Base-by-base conservation (phyloP, 1,140 invertebrate genomes). In the Delia radicum region DNA sequence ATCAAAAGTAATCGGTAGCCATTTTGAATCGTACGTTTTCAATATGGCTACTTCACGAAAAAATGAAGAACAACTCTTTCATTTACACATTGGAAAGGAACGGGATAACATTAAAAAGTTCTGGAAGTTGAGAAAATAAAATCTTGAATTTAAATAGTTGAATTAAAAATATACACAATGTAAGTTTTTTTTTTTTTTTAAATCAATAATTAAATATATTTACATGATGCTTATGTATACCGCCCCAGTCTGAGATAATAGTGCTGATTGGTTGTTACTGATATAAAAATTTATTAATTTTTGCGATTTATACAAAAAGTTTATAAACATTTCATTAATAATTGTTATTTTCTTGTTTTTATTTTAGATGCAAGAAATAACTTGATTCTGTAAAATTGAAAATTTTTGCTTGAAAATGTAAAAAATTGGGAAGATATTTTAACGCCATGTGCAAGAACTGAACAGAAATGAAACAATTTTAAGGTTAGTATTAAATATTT, bases 211-310 rank as follows among this genome's bases (percentile, higher is more conserved):
- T 33, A 33, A 33, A 33, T 5, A 5, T 33, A 15, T 48, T n/a
- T 48, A 15, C 15, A 33, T 75, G 74, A 71, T 75, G 74, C 29
- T 29, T 75, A 31, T 55, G 12, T 33, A 65, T 76, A 76, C 75
- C 75, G 75, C 75, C 75, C 75, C 75, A 76, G 75, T 73, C 75
- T 63, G 75, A 76, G 12, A 21, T 31, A 8, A 65, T 26, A 13
- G 42, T 76, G 75, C 29, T 15, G 75, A 76, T 76, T 76, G 75
- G 75, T 29, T 63, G 28, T 63, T 61, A 31, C 27, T 76, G 69
- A 63, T 46, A 29, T 46, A 61, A 24, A 55, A 33, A 33, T 5
- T 33, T 5, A 33, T 10, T 5, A 33, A 33, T 33, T 33, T 33
- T 33, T 4, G 4, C 31, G 4, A 33, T 48, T n/a, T n/a, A n/a